Evolutionary conservation across 2,113 vertebrate genomes (phyloP).

Genomic region (Pangasianodon gigas): DNA sequence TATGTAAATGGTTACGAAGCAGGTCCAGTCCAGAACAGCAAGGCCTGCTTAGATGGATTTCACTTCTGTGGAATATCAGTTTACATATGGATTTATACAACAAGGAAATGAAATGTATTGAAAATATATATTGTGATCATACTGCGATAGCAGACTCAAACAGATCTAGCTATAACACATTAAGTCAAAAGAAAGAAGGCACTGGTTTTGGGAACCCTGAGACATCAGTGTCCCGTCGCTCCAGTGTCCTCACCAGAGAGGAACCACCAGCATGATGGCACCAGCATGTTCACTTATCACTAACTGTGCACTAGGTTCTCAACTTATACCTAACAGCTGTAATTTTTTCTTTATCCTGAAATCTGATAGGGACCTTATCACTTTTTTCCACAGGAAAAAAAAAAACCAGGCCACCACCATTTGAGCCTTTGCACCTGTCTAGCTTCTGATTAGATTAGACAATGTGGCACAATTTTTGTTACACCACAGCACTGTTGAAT

Average conservation of each 20-base stretch:
- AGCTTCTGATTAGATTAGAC: not conserved
- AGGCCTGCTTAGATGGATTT: not conserved
- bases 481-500: no score
- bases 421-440: not conserved
- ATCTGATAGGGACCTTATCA: not conserved
- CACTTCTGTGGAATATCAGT: not conserved
- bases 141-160: not conserved
- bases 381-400: not conserved
- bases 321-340: not conserved
- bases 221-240: not conserved
- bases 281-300: not conserved
- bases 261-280: not conserved
- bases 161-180: not conserved
- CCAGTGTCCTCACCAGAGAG: not conserved
- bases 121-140: not conserved
- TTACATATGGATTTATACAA: not conserved
- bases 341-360: conserved; percentile 4
- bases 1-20: not conserved
- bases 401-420: not conserved
- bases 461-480: not conserved
- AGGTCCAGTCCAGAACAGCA: not conserved
- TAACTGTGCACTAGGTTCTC: not conserved
- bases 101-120: not conserved
- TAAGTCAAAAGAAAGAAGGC: not conserved
- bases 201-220: not conserved